Conservation (phyloP, 1,140 invertebrate genomes). For the Drosophila pseudoobscura region DNA sequence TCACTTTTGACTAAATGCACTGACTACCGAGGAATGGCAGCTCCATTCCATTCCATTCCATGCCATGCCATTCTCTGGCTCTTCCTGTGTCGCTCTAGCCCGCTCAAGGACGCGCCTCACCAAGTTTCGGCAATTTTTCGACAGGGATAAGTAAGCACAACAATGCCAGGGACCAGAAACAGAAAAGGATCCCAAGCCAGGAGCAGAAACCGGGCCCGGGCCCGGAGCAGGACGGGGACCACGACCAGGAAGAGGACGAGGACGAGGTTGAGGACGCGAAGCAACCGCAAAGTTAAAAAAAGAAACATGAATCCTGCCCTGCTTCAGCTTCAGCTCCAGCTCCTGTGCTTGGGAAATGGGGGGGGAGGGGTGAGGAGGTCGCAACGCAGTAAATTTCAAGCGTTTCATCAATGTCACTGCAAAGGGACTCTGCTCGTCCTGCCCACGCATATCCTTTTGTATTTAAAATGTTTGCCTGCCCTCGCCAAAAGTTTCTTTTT, state of each 20-base stretch:
- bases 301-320: conserved; percentile 13
- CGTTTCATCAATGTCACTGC: conserved; percentile 79
- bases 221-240: no score
- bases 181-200: conserved; percentile 8
- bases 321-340: conserved; percentile 4
- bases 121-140: conserved; percentile 71
- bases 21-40: conserved; percentile 31
- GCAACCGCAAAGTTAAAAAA: conserved; percentile 56
- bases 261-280: conserved; percentile 14
- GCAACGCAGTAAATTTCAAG: conserved; percentile 73
- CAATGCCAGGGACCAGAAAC: conserved; percentile 44
- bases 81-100: not conserved
- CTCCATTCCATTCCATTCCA: conserved; percentile 22
- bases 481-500: conserved; percentile 65
- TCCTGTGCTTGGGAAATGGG: not conserved
- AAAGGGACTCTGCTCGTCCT: conserved; percentile 48
- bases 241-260: not conserved
- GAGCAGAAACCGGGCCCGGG: conserved; percentile 14
- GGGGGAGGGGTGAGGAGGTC: conserved; percentile 5
- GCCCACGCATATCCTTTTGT: conserved; percentile 80
- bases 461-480: conserved; percentile 77
- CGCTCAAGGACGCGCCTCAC: conserved; percentile 52
- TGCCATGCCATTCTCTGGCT: not conserved
- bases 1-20: conserved; percentile 81
- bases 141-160: conserved; percentile 79